phyloP scores from a whole-genome alignment of 2,888 invertebrate species.

The Cremastinae sp. region DNA sequence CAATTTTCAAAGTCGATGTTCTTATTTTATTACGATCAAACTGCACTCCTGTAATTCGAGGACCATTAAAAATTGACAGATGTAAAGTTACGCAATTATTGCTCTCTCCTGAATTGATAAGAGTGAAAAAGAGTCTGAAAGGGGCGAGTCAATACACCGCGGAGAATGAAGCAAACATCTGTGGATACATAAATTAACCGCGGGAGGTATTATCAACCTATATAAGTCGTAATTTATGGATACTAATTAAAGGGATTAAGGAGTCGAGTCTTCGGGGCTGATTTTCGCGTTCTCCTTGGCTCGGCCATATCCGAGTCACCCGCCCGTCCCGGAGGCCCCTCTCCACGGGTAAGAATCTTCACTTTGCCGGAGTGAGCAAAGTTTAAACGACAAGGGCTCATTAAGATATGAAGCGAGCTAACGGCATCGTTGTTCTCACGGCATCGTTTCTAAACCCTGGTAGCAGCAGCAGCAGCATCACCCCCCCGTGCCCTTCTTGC shows the following conservation, averaged over 20 bases:
- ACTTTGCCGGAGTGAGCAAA: slow-evolving; percentile 65
- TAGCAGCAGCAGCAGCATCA: no score
- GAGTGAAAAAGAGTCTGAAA: not conserved
- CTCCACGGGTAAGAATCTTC: slow-evolving; percentile 24
- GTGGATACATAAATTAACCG: slow-evolving; percentile 67
- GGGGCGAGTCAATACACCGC: slow-evolving; percentile 46
- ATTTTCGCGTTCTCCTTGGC: slow-evolving; percentile 66
- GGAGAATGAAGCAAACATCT: slow-evolving; percentile 48
- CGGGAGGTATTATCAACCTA: slow-evolving; percentile 72
- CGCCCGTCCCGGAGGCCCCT: slow-evolving; percentile 22
- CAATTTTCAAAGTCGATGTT: no score
- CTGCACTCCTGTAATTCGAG: no score
- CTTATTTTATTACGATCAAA: no score
- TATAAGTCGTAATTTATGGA: slow-evolving; percentile 73
- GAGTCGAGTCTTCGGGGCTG: slow-evolving; percentile 71
- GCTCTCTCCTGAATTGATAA: slow-evolving; percentile 7
- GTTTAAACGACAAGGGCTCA: slow-evolving; percentile 71
- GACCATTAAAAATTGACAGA: no score
- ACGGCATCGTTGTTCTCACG: slow-evolving; percentile 62
- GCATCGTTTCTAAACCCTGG: slow-evolving; percentile 24
- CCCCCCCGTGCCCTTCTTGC: slow-evolving; percentile 14
- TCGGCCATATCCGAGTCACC: slow-evolving; percentile 38
- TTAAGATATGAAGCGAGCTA: slow-evolving; percentile 70
- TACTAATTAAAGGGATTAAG: slow-evolving; percentile 75
- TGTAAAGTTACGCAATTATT: no score